phyloP scores from a whole-genome alignment of 2,888 invertebrate genomes.

The Netelia virgata region DNA sequence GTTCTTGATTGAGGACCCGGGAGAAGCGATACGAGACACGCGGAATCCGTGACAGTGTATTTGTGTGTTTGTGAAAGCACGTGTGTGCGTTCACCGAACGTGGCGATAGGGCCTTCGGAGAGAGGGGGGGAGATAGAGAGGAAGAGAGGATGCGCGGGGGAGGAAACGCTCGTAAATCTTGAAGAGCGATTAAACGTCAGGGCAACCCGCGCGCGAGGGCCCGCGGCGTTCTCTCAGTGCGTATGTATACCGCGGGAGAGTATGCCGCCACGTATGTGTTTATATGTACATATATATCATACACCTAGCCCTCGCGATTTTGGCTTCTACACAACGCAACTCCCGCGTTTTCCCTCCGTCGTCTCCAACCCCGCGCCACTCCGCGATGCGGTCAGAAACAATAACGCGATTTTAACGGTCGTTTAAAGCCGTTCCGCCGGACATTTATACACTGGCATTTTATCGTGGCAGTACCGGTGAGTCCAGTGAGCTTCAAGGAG shows the following conservation, averaged over 20 bases:
- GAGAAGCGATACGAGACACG: conserved; percentile 53
- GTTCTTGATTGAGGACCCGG: conserved; percentile 17
- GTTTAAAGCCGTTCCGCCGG: conserved; percentile 77
- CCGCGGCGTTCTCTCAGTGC: conserved; percentile 39
- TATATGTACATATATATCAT: conserved; percentile 7
- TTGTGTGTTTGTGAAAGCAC: neutral
- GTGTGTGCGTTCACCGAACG: conserved; percentile 43
- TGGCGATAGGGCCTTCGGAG: conserved; percentile 54
- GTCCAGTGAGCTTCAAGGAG: neutral
- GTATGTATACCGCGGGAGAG: neutral
- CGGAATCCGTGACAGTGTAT: neutral
- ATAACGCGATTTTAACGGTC: conserved; percentile 81
- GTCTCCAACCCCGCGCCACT: conserved; percentile 26
- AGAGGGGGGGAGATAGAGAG: neutral
- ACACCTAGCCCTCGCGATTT: conserved; percentile 59
- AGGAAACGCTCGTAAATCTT: conserved; percentile 81
- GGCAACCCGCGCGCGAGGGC: conserved; percentile 63
- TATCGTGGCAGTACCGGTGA: conserved; percentile 69
- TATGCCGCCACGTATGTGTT: neutral
- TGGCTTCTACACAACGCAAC: conserved; percentile 50
- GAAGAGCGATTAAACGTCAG: conserved; percentile 83
- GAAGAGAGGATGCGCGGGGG: conserved; percentile 45
- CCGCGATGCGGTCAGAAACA: conserved; percentile 77
- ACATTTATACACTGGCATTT: conserved; percentile 77
- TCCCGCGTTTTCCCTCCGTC: conserved; percentile 31